Percentiles rank a stretch among this genome's conserved stretches.
These are phyloP conservation scores for Acipenser oxyrinchus DNA, from an alignment of 2,797 vertebrate genomes.

Conservation along the genomic window DNA sequence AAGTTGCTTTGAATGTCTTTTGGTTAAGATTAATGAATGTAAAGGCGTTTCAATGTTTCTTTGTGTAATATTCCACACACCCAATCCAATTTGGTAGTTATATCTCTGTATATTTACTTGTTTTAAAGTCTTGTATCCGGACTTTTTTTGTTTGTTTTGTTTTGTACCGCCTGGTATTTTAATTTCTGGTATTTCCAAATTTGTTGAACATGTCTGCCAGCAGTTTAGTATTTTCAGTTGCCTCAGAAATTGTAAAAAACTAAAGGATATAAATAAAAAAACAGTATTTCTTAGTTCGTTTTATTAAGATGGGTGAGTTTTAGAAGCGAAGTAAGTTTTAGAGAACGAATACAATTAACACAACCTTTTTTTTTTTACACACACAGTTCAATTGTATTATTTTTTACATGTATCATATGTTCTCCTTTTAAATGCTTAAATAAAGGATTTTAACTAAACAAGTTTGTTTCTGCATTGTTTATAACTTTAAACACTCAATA, in stretches of 20 bases:
- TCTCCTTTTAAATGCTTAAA: slow-evolving; percentile 60
- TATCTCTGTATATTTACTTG: slow-evolving; percentile 12
- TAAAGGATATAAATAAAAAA: slow-evolving; percentile 38
- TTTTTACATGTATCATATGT: slow-evolving; percentile 50
- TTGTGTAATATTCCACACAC: slow-evolving; percentile 35
- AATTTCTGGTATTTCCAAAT: slow-evolving; percentile 1
- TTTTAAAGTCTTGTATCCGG: slow-evolving; percentile 21
- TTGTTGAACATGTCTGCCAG: slow-evolving; percentile 29
- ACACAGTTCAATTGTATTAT: slow-evolving; percentile 42
- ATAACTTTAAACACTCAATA: no score
- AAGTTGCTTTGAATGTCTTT: slow-evolving; percentile 44
- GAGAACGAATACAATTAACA: slow-evolving; percentile 64
- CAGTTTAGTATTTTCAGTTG: slow-evolving; percentile 47
- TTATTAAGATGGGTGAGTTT: slow-evolving; percentile 36
- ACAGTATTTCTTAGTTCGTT: no score
- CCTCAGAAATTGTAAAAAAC: slow-evolving; percentile 43
- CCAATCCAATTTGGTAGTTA: slow-evolving; percentile 38
- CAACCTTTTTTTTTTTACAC: slow-evolving; percentile 37
- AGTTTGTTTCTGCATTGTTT: no score
- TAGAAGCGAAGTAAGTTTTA: slow-evolving; percentile 59
- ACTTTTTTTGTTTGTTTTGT: slow-evolving; percentile 29
- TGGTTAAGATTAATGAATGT: slow-evolving; percentile 58
- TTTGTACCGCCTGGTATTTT: slow-evolving; percentile 22
- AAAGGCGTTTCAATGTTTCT: slow-evolving; percentile 45
- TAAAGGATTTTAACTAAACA: slow-evolving; percentile 61